Conservation (phyloP, 1,140 invertebrate genomes). For the Hydropsyche tenuis region DNA sequence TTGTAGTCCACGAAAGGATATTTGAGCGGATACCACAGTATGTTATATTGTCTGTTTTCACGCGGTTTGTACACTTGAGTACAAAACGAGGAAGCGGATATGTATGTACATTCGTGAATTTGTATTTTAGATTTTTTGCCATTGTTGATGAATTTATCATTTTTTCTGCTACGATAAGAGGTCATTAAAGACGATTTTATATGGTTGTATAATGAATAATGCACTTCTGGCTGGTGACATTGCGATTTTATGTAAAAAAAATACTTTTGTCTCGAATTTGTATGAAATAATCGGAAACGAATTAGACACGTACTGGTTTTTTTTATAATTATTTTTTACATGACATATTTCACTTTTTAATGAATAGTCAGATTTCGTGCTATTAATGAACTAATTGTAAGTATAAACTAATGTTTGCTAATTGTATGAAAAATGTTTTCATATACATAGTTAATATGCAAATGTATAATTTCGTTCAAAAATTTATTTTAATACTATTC, state of each 20-base stretch:
- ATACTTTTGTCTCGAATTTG: no score
- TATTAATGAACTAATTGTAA: no score
- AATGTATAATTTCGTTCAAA: no score
- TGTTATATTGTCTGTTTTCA: background rate
- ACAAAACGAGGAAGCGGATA: background rate
- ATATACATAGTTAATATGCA: no score
- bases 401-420: no score
- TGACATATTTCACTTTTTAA: no score
- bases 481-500: no score
- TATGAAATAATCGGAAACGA: background rate
- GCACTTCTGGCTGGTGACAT: background rate
- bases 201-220: background rate
- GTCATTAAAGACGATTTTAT: background rate
- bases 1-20: background rate
- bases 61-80: background rate
- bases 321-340: no score
- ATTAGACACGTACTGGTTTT: background rate
- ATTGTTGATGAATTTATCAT: no score
- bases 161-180: background rate
- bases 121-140: no score
- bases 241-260: background rate
- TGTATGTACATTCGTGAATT: background rate
- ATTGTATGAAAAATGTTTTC: no score
- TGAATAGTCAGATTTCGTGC: no score
- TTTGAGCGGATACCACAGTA: background rate